These are phyloP conservation scores for Dryobota labecula DNA, from an alignment of 2,888 invertebrate species.

Conservation along the genomic window DNA sequence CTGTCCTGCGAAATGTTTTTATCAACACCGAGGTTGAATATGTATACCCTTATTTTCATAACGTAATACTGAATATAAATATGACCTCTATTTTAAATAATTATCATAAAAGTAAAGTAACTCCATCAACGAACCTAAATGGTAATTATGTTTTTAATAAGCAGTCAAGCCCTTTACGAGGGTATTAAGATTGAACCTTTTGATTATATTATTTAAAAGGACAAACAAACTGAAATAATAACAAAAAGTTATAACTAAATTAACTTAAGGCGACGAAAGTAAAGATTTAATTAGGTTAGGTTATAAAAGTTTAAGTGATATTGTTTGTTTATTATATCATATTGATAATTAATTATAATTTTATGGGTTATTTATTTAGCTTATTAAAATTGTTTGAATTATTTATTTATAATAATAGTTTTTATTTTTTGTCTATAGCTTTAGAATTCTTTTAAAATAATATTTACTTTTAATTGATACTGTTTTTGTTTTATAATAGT, in stretches of 20 bases:
- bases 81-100: background rate
- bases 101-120: background rate
- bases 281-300: background rate
- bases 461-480: background rate
- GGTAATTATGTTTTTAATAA: conserved; percentile 5
- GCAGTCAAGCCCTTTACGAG: background rate
- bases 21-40: background rate
- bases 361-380: background rate
- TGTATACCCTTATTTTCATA: background rate
- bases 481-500: background rate
- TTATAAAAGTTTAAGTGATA: background rate
- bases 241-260: background rate
- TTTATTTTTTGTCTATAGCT: background rate
- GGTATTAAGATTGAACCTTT: conserved; percentile 7
- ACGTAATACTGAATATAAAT: background rate
- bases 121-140: background rate
- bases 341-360: background rate
- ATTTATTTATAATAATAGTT: background rate
- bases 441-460: background rate
- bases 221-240: conserved; percentile 7
- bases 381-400: background rate
- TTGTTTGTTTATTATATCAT: background rate
- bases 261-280: background rate
- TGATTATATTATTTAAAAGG: conserved; percentile 7
- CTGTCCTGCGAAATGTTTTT: background rate